Evolutionary conservation across 2,797 vertebrate species (phyloP).

Genomic region (Streptopelia turtur): DNA sequence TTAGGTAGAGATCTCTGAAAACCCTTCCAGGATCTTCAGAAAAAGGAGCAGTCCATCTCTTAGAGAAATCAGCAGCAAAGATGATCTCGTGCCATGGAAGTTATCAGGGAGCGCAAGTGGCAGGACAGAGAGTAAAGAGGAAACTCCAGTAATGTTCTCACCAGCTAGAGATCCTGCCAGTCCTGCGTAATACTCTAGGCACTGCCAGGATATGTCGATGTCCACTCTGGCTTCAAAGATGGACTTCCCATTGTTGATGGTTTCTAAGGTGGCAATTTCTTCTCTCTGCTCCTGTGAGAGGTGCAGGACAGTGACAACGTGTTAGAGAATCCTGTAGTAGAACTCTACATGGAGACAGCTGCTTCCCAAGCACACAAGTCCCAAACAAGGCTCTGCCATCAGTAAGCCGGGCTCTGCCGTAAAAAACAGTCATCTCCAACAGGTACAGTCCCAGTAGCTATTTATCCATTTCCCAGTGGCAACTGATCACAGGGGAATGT

Average conservation of each 20-base stretch:
- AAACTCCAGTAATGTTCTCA: conserved; percentile 56
- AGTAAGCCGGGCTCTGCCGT: not conserved
- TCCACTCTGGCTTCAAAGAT: conserved; percentile 91
- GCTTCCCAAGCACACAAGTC: not conserved
- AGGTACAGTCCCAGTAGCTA: not conserved
- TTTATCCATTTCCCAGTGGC: not conserved
- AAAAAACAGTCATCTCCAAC: not conserved
- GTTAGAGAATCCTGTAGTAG: not conserved
- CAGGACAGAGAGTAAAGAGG: not conserved
- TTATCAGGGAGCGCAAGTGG: not conserved
- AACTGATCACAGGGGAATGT: fast-evolving
- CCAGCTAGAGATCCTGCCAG: conserved; percentile 89
- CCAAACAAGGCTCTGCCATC: not conserved
- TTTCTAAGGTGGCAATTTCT: conserved; percentile 85
- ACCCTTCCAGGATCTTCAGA: not conserved
- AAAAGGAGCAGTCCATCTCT: not conserved
- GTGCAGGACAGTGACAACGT: not conserved
- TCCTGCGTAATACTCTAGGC: conserved; percentile 93
- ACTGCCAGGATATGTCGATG: conserved; percentile 88
- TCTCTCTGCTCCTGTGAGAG: conserved; percentile 82
- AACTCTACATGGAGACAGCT: not conserved
- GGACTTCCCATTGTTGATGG: conserved; percentile 94
- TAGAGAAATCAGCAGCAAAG: not conserved
- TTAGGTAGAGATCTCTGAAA: not conserved
- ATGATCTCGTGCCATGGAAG: not conserved